These are phyloP conservation scores for Piaya cayana DNA, from an alignment of 2,113 vertebrate genomes.

Conservation along the genomic window DNA sequence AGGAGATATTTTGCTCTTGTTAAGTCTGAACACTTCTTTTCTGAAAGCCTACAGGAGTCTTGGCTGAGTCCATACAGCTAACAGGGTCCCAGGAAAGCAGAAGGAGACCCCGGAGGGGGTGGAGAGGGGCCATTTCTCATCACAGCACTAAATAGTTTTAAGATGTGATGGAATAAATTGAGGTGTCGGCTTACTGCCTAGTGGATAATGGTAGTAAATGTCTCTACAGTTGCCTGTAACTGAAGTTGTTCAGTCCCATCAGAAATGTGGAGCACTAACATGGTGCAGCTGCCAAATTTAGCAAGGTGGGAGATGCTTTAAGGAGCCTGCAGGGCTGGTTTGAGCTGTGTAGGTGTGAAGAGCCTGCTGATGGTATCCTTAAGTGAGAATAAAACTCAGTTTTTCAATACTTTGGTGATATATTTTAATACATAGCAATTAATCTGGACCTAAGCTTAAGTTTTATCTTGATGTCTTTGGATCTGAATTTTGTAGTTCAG, in stretches of 20 bases:
- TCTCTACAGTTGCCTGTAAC: background rate
- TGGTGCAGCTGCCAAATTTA: background rate
- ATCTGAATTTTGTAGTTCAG: background rate
- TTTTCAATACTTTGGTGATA: background rate
- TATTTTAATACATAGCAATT: accelerated
- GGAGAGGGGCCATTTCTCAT: background rate
- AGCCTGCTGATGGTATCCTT: background rate
- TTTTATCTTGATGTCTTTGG: background rate
- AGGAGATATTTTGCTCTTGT: background rate
- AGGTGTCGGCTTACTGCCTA: background rate
- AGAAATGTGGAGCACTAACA: background rate
- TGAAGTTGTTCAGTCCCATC: background rate
- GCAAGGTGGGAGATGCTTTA: background rate
- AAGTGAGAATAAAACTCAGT: background rate
- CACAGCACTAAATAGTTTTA: background rate
- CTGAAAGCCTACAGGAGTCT: background rate
- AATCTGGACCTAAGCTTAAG: background rate
- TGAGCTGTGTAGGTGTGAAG: background rate
- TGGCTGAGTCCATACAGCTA: background rate
- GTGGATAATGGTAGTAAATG: background rate
- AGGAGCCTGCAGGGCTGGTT: background rate
- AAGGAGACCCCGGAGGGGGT: background rate
- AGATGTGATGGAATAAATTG: background rate
- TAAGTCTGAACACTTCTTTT: background rate
- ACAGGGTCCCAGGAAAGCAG: background rate